A percentile compares a stretch with the other conserved stretches of the same genome.
phyloP scores from a whole-genome alignment of 2,797 vertebrate species.

The Myotis daubentonii region DNA sequence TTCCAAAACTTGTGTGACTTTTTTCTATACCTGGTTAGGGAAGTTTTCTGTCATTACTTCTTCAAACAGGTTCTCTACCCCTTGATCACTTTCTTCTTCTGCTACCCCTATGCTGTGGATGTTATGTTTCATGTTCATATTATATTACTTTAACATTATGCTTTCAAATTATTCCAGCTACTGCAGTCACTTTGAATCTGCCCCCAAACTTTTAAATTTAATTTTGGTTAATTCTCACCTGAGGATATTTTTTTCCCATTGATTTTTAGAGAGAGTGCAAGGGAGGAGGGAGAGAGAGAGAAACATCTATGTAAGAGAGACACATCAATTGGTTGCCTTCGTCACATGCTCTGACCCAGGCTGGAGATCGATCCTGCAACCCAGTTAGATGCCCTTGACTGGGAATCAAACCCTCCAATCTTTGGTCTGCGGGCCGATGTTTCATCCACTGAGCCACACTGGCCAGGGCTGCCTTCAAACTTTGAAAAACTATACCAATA shows the following conservation, averaged over 20 bases:
- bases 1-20: no score
- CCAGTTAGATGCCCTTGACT: neutral
- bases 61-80: no score
- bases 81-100: no score
- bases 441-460: neutral
- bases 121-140: no score
- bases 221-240: no score
- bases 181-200: no score
- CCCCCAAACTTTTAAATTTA: neutral
- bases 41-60: no score
- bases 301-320: neutral
- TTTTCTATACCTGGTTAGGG: no score
- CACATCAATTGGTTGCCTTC: neutral
- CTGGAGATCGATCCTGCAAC: neutral
- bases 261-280: neutral
- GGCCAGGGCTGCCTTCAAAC: neutral
- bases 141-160: no score
- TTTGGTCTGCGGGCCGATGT: neutral
- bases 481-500: neutral
- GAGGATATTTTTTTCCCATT: neutral
- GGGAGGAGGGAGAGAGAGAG: neutral
- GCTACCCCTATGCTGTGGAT: no score
- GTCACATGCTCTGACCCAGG: neutral
- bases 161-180: neutral
- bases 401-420: neutral